Evolutionary conservation across 2,888 invertebrate genomes (phyloP), one percentile per base, ranked within the genome.

Genomic region (Tuta absoluta): DNA sequence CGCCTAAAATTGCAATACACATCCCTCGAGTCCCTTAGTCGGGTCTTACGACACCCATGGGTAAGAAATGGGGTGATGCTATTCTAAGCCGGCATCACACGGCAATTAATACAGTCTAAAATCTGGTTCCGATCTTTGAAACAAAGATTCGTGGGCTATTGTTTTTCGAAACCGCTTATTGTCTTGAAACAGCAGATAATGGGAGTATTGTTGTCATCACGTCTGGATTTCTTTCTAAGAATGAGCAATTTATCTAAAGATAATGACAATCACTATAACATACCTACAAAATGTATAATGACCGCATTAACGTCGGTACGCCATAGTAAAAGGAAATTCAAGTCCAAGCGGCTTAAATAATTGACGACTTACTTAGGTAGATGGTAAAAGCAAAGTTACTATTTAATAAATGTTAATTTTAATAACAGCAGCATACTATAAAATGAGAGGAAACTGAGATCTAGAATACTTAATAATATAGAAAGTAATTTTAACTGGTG

Each of bases 61-160:
- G n/a, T n/a, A n/a, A n/a, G n/a, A n/a, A n/a, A n/a, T n/a, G n/a
- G n/a, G n/a, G n/a, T n/a, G n/a, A n/a, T n/a, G n/a, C n/a, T n/a
- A n/a, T n/a, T n/a, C n/a, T n/a, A n/a, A n/a, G n/a, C n/a, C n/a
- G n/a, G n/a, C n/a, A n/a, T n/a, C n/a, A n/a, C n/a, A 69, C 70
- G 68, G 58, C 74, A 80, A 83, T 80, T 80, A 73, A 81, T 81
- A 75, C 76, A 68, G 72, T 73, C 73, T 74, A 73, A 84, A 82
- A 81, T 77, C 71, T 73, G 67, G 80, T 82, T 78, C 77, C 80
- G 75, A 77, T 78, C 69, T 73, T 70, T 68, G 77, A 72, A 81
- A 81, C 81, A 80, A 78, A 76, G 74, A 75, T 79, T 75, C 78
- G 72, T 75, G 65, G 71, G 65, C 81, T 72, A 86, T 86, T 86